These are phyloP conservation scores for Cordylochernes scorpioides DNA, from an alignment of 2,888 invertebrate species.

Conservation along the genomic window DNA sequence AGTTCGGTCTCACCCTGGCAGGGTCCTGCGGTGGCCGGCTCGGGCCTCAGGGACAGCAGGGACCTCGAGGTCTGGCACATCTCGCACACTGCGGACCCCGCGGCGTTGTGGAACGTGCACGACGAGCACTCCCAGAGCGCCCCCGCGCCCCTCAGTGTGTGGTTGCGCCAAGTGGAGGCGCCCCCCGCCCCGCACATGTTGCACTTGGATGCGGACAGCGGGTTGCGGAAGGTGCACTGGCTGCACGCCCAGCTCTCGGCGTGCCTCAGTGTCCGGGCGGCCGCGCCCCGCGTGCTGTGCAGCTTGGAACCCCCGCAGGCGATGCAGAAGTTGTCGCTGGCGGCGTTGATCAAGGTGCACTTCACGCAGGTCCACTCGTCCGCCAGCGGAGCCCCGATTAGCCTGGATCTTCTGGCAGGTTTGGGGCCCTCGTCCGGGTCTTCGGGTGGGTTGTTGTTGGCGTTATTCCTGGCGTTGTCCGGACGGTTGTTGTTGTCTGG, in stretches of 20 bases:
- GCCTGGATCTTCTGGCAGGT: slow-evolving; percentile 6
- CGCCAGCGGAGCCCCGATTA: slow-evolving; percentile 7
- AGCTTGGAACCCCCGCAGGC: slow-evolving; percentile 63
- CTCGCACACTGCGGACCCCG: slow-evolving; percentile 18
- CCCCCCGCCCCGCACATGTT: slow-evolving; percentile 14
- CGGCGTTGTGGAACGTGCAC: slow-evolving; percentile 20
- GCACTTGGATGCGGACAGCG: slow-evolving; percentile 14
- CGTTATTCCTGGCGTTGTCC: slow-evolving; percentile 4
- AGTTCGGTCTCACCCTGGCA: slow-evolving; percentile 42
- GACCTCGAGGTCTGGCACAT: slow-evolving; percentile 20
- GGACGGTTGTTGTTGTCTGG: slow-evolving; percentile 32
- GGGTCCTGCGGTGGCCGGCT: slow-evolving; percentile 6
- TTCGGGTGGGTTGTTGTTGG: slow-evolving; percentile 3
- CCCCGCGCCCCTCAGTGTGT: slow-evolving; percentile 5
- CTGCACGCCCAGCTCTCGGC: slow-evolving; percentile 37
- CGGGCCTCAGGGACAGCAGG: slow-evolving; percentile 13
- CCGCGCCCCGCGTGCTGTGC: slow-evolving; percentile 34
- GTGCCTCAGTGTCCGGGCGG: slow-evolving; percentile 34
- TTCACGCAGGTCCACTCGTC: slow-evolving; percentile 50
- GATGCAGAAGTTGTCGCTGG: slow-evolving; percentile 41
- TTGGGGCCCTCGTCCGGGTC: no score
- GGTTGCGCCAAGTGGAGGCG: slow-evolving; percentile 1
- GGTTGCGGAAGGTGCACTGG: slow-evolving; percentile 38
- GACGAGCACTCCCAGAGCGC: slow-evolving; percentile 19
- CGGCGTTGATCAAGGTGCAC: slow-evolving; percentile 57